phyloP scores from a whole-genome alignment of 2,888 invertebrate species.

The Sarcophaga variegata region DNA sequence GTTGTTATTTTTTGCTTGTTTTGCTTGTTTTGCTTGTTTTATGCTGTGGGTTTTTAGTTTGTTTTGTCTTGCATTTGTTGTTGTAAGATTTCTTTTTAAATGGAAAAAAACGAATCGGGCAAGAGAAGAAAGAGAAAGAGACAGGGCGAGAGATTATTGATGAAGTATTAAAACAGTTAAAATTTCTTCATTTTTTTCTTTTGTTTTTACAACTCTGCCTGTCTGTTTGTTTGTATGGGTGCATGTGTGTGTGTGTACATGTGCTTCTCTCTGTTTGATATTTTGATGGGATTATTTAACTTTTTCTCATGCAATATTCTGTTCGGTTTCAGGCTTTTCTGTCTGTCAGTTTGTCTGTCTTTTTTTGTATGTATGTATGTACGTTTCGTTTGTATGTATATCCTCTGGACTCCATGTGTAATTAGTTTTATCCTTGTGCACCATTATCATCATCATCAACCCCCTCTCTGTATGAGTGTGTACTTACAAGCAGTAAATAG shows the following conservation, averaged over 20 bases:
- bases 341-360: background rate
- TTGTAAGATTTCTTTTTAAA: conserved; percentile 58
- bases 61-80: conserved; percentile 26
- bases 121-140: background rate
- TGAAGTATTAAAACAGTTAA: conserved; percentile 42
- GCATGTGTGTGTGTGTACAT: background rate
- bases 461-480: background rate
- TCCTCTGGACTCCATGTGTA: background rate
- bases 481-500: background rate
- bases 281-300: conserved; percentile 30
- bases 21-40: conserved; percentile 26
- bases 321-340: background rate
- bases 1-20: background rate
- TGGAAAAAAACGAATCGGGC: background rate
- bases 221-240: background rate
- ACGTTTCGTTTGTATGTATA: background rate
- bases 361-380: background rate
- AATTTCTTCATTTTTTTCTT: background rate
- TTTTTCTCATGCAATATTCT: conserved; percentile 40
- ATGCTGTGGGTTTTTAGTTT: background rate
- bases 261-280: background rate
- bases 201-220: no score
- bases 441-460: background rate
- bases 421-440: conserved; percentile 37
- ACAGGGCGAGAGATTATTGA: conserved; percentile 46